Evolutionary conservation across 1,140 invertebrate species (phyloP).

Genomic region (Idris sp.): DNA sequence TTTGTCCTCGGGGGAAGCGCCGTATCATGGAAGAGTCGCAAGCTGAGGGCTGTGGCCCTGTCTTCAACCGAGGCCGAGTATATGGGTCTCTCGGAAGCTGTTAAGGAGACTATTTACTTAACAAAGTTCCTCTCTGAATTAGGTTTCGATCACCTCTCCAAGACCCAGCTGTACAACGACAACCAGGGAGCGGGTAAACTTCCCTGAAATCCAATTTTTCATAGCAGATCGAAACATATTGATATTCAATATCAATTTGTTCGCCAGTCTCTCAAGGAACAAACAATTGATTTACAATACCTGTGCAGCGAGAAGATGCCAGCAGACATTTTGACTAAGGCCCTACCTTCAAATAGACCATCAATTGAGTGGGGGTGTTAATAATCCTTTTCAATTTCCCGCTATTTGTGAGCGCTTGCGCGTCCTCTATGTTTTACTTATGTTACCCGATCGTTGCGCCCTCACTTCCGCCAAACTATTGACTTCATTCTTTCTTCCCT

Average conservation of each 20-base stretch:
- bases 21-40: conserved; percentile 17
- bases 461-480: no score
- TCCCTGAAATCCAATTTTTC: conserved; percentile 1
- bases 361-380: no score
- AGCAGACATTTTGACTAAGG: conserved; percentile 3
- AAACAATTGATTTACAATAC: neutral
- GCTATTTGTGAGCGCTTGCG: no score
- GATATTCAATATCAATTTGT: conserved; percentile 45
- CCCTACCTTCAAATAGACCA: no score
- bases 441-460: no score
- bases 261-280: conserved; percentile 14
- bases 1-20: conserved; percentile 1
- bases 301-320: conserved; percentile 2
- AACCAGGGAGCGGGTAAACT: conserved; percentile 10
- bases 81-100: conserved; percentile 28
- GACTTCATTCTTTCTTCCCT: no score
- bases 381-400: no score
- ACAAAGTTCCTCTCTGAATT: neutral
- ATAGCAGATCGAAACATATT: conserved; percentile 31
- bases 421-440: no score
- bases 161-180: neutral
- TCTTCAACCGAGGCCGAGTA: conserved; percentile 64
- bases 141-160: neutral
- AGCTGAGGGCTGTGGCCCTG: conserved; percentile 34
- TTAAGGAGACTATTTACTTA: conserved; percentile 14